These are phyloP conservation scores for Thymelicus acteon DNA, from an alignment of 2,888 invertebrate genomes.

Conservation along the genomic window DNA sequence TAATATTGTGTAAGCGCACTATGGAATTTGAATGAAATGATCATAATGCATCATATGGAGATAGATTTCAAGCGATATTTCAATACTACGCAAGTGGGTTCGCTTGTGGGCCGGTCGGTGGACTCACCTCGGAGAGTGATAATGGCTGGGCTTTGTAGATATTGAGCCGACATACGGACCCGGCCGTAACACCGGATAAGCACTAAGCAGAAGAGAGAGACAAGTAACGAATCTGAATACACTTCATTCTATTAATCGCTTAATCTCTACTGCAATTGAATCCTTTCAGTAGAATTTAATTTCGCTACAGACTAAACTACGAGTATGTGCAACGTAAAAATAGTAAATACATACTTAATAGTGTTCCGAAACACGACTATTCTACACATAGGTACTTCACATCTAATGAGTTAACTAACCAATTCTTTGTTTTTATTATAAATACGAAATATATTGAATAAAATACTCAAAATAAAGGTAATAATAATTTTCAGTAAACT, in stretches of 20 bases:
- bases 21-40: conserved; percentile 25
- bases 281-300: background rate
- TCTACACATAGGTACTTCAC: background rate
- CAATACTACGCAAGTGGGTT: conserved; percentile 12
- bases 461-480: no score
- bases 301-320: conserved; percentile 7
- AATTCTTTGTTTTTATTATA: no score
- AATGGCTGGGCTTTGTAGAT: conserved; percentile 34
- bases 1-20: conserved; percentile 24
- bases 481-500: no score
- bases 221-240: conserved; percentile 28
- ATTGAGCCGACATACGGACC: conserved; percentile 34
- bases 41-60: conserved; percentile 9
- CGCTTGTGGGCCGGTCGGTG: conserved; percentile 16
- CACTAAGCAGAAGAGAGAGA: conserved; percentile 36
- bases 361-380: background rate
- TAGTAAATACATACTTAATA: background rate
- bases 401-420: background rate
- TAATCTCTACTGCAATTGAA: background rate
- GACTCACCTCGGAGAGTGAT: conserved; percentile 37
- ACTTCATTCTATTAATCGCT: conserved; percentile 7
- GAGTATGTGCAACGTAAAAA: background rate
- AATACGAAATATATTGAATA: no score
- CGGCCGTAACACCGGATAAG: conserved; percentile 31
- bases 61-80: conserved; percentile 21